Evolutionary conservation across 2,888 invertebrate species (phyloP).

Genomic region (Ophonus ardosiacus): DNA sequence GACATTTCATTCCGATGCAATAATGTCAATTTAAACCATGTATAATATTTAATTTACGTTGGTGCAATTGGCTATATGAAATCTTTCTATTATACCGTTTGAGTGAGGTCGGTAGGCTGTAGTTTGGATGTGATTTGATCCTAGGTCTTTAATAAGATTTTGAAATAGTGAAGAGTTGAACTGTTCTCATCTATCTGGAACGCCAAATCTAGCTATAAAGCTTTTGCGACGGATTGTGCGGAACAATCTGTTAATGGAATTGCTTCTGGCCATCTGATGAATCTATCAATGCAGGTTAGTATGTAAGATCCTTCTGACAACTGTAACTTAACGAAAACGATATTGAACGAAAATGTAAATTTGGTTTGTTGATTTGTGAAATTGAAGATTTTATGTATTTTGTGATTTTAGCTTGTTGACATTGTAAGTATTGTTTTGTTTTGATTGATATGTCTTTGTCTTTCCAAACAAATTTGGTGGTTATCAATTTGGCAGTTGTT

Average conservation of each 20-base stretch:
- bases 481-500: background rate
- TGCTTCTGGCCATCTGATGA: background rate
- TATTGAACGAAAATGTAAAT: background rate
- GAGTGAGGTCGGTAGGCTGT: background rate
- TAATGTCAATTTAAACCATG: too few relatives aligned
- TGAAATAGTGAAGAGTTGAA: background rate
- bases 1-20: too few relatives aligned
- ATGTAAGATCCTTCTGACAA: background rate
- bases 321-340: background rate
- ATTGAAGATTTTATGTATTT: background rate
- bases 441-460: background rate
- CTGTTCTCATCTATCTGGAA: background rate
- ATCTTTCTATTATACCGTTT: background rate
- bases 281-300: background rate
- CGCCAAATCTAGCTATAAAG: background rate
- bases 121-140: background rate
- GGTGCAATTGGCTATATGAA: too few relatives aligned
- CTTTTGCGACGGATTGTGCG: background rate
- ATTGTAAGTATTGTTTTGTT: background rate
- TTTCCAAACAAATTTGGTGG: background rate
- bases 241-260: background rate
- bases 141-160: background rate
- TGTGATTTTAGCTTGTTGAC: background rate
- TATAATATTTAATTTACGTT: too few relatives aligned
- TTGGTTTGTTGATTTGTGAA: background rate